A percentile compares a stretch with the other conserved stretches of the same genome.
Evolutionary conservation across 2,888 invertebrate genomes (phyloP).

Genomic region (Pilophorus perplexus): DNA sequence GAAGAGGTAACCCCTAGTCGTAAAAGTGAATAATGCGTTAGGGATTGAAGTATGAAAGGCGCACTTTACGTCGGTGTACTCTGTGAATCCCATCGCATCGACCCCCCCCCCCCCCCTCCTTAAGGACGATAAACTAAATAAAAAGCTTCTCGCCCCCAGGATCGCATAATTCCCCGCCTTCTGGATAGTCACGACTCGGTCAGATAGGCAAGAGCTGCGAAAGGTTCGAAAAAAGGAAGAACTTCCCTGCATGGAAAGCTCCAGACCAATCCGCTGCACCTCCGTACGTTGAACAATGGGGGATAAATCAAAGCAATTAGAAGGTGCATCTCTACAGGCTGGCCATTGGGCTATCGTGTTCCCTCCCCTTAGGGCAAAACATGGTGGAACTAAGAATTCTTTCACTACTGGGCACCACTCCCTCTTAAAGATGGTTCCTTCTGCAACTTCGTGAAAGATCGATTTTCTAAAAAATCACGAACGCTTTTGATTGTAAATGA

Average conservation of each 20-base stretch:
- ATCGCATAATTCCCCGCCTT: slow-evolving; percentile 44
- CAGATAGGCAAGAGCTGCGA: too few relatives aligned
- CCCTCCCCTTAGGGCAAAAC: slow-evolving; percentile 19
- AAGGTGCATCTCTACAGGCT: slow-evolving; percentile 42
- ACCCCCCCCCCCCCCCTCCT: too few relatives aligned
- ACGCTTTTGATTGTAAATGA: too few relatives aligned
- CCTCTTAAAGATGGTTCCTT: too few relatives aligned
- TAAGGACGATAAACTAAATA: slow-evolving; percentile 38
- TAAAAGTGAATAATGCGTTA: too few relatives aligned
- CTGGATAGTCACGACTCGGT: slow-evolving; percentile 10
- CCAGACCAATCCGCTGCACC: slow-evolving; percentile 44
- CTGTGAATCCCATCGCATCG: slow-evolving; percentile 34
- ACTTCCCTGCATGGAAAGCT: background rate
- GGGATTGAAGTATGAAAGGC: too few relatives aligned
- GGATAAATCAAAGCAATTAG: slow-evolving; percentile 94
- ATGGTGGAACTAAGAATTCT: slow-evolving; percentile 24
- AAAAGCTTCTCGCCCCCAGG: slow-evolving; percentile 36
- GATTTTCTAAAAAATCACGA: too few relatives aligned
- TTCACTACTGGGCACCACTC: too few relatives aligned
- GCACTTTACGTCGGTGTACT: too few relatives aligned
- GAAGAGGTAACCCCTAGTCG: too few relatives aligned
- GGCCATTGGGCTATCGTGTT: slow-evolving; percentile 40
- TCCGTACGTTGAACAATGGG: slow-evolving; percentile 70
- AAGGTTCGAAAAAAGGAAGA: too few relatives aligned
- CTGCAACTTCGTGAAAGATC: too few relatives aligned